phyloP scores from a whole-genome alignment of 2,113 vertebrate species.

The Grantiella picta region DNA sequence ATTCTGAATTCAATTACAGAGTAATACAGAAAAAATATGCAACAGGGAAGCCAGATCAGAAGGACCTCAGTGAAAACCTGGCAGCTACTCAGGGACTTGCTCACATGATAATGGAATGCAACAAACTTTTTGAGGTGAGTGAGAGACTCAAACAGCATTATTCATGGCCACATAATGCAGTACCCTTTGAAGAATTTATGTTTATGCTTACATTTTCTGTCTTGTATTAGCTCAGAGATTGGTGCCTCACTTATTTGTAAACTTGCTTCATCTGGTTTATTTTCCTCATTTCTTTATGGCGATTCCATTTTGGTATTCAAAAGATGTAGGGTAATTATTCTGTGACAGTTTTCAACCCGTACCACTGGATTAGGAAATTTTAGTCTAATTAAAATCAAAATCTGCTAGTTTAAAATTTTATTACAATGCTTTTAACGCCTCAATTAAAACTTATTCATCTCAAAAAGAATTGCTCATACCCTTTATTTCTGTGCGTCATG shows the following conservation, averaged over 20 bases:
- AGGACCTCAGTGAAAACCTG: conserved; percentile 96
- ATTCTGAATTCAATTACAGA: conserved; percentile 74
- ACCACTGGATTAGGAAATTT: background rate
- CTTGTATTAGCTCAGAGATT: conserved; percentile 1
- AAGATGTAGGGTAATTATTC: background rate
- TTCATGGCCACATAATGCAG: conserved; percentile 50
- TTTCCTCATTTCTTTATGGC: background rate
- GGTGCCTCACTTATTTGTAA: conserved; percentile 13
- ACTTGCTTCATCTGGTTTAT: background rate
- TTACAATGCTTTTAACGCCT: background rate
- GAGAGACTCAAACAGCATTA: conserved; percentile 38
- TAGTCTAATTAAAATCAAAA: background rate
- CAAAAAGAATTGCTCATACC: background rate
- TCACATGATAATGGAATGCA: conserved; percentile 96
- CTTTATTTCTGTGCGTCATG: background rate
- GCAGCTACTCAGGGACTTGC: conserved; percentile 94
- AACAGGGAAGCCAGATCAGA: conserved; percentile 94
- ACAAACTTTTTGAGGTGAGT: conserved; percentile 92
- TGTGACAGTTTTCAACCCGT: background rate
- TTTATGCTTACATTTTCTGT: conserved; percentile 20
- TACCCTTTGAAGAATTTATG: conserved; percentile 8
- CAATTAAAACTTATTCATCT: background rate
- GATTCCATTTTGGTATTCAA: background rate
- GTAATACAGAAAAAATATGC: conserved; percentile 96
- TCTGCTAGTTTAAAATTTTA: background rate